Evolutionary conservation across 2,888 invertebrate genomes (phyloP), one percentile per base, ranked within the genome.

Genomic region (Amblyjoppa fuscipennis): DNA sequence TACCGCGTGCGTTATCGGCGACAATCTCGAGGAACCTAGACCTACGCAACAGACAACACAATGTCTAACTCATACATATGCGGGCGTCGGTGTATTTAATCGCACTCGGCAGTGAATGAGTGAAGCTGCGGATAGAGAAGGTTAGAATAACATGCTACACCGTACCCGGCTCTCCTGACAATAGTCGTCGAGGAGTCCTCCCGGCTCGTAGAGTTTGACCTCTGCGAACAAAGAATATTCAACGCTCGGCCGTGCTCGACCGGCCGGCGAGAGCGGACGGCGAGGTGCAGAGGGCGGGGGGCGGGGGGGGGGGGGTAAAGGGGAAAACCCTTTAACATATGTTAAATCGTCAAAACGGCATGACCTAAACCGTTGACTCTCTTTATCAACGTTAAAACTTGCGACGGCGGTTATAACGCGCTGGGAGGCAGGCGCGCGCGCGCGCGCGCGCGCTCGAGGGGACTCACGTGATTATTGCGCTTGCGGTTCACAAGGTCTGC

Each of bases 301-400:
- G 56, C 86, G 73, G n/a, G 41, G 84, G 87, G 90, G 89, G 90
- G 3, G 6, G 69, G 41, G 7, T 2, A 11, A 41, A 11, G 41
- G 45, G 45, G 16, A 45, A 45, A 45, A 45, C 16, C 45, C 45
- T 16, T 16, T 71, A 11, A 79, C 70, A 25, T 56, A 81, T 78
- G 51, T 78, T 66, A 38, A 81, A 82, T 59, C 75, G 74, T 82
- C 74, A 66, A 86, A 89, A 88, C 82, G 79, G 51, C 82, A 88
- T 92, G 91, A 92, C 92, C 68, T 91, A 89, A 90, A 91, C 88
- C 91, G 89, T 89, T 90, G 90, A 91, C 89, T 89, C 87, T 84
- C 87, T 90, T 87, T 89, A 89, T 89, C 89, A 88, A 87, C 85
- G 87, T 85, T 81, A 69, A 86, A 76, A 71, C 82, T 81, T 70